Evolutionary conservation across 2,113 vertebrate genomes (phyloP), one percentile per base, ranked within the genome.

Genomic region (Toxostoma redivivum): DNA sequence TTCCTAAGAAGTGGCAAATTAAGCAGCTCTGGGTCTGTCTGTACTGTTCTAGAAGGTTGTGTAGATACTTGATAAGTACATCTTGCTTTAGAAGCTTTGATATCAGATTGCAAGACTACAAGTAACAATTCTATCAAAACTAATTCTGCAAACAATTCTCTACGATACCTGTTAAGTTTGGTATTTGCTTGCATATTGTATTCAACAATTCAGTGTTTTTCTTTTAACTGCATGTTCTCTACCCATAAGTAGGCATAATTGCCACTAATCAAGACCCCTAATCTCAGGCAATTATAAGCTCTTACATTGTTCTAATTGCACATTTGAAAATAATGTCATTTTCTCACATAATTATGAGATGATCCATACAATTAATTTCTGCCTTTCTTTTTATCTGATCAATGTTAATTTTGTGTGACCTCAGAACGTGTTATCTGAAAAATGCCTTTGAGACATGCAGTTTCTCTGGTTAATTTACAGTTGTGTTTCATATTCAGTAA

Each of bases 351-450:
- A 96, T 93, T 91, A 88, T 81, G 71, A 66, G 90, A 86, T 76
- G 88, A 91, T 92, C 51, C 67, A n/a, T 62, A 66, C 64, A 81
- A 4, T 83, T 94, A 95, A 81, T 96, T 90, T 92, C 73, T 94
- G 65, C 21, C 58, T 94, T 92, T 92, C 64, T 90, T 92, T 93
- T 94, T 95, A 94, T 92, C 88, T 95, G 90, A 96, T 97, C 93
- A 53, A 0, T 74, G 87, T 96, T 93, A 86, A 92, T 96, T 94
- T 91, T 91, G 35, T 90, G 76, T 94, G 92, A 88, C 87, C 67
- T 90, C 74, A 78, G 54, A 91, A 37, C 0, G 3, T n/a, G 17
- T 86, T 96, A 81, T 95, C 71, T 88, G 74, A 91, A 90, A 91
- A 92, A 88, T 60, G 67, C 64, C 85, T 90, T 60, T 90, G 71